Conservation (phyloP, 2,888 invertebrate species). For the Lepidocyrtinus sp. region DNA sequence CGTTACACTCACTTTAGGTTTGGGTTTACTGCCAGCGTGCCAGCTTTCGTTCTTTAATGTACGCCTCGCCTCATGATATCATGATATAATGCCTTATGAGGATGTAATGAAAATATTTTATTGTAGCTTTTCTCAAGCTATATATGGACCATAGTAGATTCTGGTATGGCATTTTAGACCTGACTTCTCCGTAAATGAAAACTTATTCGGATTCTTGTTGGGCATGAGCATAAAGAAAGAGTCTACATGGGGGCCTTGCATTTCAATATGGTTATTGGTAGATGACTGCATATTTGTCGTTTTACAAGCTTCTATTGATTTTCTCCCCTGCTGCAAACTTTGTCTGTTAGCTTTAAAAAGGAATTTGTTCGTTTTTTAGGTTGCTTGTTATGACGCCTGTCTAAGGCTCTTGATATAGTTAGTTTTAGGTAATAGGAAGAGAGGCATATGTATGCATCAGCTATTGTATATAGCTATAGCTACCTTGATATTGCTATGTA, state of each 20-base stretch:
- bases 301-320: background rate
- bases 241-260: background rate
- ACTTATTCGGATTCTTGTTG: background rate
- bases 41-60: conserved; percentile 1
- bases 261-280: background rate
- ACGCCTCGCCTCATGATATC: background rate
- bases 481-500: background rate
- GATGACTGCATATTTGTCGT: background rate
- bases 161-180: background rate
- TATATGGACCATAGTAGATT: background rate
- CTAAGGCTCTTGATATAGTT: background rate
- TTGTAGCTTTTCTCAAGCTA: background rate
- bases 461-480: background rate
- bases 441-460: background rate
- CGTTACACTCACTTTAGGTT: background rate
- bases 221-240: background rate
- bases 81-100: conserved; percentile 3
- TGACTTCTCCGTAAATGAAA: background rate
- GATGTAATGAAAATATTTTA: background rate
- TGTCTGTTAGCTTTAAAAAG: background rate
- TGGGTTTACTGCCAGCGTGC: background rate
- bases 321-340: background rate
- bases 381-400: background rate
- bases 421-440: background rate
- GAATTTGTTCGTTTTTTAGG: background rate